phyloP scores from a whole-genome alignment of 2,888 invertebrate genomes.

The Ichneumoninae sp. region DNA sequence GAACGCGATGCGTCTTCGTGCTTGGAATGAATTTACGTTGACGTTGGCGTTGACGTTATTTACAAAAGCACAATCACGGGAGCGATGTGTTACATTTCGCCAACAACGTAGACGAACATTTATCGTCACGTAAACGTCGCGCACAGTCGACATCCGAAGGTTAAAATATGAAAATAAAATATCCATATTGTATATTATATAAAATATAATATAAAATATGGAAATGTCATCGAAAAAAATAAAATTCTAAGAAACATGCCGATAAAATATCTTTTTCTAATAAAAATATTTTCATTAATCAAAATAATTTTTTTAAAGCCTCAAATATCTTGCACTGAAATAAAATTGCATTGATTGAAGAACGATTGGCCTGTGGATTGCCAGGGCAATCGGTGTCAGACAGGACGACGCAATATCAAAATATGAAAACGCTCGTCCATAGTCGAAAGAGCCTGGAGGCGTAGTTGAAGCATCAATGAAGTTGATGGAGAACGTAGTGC shows the following conservation, averaged over 20 bases:
- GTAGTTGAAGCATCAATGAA: not conserved
- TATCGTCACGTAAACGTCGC: not conserved
- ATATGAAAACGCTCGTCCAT: not conserved
- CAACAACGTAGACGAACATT: not conserved
- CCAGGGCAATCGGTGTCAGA: not conserved
- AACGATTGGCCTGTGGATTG: not conserved
- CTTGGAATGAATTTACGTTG: not conserved
- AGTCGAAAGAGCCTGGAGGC: not conserved
- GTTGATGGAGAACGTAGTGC: not conserved
- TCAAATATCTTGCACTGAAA: not conserved
- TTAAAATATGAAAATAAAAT: too few species aligned
- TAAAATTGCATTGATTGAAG: not conserved
- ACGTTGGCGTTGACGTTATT: not conserved
- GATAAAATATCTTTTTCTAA: too few species aligned
- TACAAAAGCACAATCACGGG: not conserved
- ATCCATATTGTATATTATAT: too few species aligned
- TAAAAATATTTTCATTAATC: not conserved
- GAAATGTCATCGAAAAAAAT: not conserved
- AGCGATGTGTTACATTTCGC: not conserved
- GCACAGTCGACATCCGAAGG: too few species aligned
- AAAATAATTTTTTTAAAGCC: not conserved
- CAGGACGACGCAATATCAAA: not conserved
- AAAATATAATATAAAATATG: too few species aligned
- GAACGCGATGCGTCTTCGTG: not conserved
- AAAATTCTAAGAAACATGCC: not conserved